Base-by-base conservation (phyloP, 1,140 invertebrate species). In the Sycophila sp. region DNA sequence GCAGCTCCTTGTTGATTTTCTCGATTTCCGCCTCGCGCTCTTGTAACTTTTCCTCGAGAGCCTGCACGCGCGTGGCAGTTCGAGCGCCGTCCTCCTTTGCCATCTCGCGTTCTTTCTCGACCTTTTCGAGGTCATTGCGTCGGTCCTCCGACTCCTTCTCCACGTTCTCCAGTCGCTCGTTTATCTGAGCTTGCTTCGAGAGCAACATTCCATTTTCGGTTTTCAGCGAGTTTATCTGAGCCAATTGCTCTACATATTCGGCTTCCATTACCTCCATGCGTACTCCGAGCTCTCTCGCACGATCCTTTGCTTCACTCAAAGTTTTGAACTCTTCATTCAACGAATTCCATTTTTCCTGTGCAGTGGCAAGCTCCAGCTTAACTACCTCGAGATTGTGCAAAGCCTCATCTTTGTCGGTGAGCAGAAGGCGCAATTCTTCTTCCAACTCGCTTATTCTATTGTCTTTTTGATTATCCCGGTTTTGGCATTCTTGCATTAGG, bases 11-110 rank as follows among this genome's bases (percentile, higher is more conserved):
- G 74, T 94, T 90, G 47, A 93, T 83, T 58, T 88, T 90, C 80
- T 94, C 92, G 47, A 93, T 90, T 72, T 91, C 91, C 10, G 91
- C 87, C 75, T 93, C 91, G 56, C 91, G 82, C 80, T 94, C 91
- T 78, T 92, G 90, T 22, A 94, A 78, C 81, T 93, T 93, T 4
- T 89, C 89, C 59, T 91, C 84, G 13, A 85, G 74, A 0, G 78
- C 77, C 17, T 80, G 79, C 1, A 85, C 74, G 30, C 80, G 47
- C 0, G 72, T 77, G 0, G 78, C 76, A 40, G 76, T 76, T 4
- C 76, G 78, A 7, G 69, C 71, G 60, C 78, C 74, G 0, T 67
- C 73, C 56, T 53, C 47, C 6, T 22, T 56, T 8, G 74, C 55
- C 0, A 65, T 64, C 4, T 63, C 71, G 22, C 24, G 75, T 45